phyloP scores from a whole-genome alignment of 2,888 invertebrate genomes.

The Dynastes tityus region DNA sequence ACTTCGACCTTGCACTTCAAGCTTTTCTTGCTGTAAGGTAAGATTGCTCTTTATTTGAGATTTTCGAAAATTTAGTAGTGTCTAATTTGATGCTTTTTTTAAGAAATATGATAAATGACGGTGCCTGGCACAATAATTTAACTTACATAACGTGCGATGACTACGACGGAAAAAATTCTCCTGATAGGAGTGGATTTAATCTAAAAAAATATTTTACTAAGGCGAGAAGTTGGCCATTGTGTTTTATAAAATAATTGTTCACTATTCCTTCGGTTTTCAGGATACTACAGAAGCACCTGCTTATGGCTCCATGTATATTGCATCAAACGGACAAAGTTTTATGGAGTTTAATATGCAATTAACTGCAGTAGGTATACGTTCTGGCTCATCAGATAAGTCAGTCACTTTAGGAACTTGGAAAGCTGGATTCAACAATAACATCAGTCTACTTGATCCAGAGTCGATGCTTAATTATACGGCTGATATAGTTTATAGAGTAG shows the following conservation, averaged over 20 bases:
- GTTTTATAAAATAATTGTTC: not conserved
- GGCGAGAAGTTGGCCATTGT: conserved; percentile 67
- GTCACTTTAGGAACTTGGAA: conserved; percentile 84
- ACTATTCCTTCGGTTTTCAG: conserved; percentile 47
- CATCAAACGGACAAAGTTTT: conserved; percentile 81
- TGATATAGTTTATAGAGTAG: conserved; percentile 88
- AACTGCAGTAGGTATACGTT: conserved; percentile 80
- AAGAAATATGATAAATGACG: conserved; percentile 81
- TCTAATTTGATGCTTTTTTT: not conserved
- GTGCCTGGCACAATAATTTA: conserved; percentile 83
- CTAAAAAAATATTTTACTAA: conserved; percentile 80
- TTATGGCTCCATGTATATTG: conserved; percentile 79
- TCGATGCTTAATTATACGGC: conserved; percentile 84
- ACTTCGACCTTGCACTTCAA: conserved; percentile 87
- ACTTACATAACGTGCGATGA: conserved; percentile 85
- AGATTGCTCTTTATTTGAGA: conserved; percentile 60
- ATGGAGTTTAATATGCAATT: conserved; percentile 85
- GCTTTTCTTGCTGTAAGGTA: conserved; percentile 84
- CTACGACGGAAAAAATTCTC: conserved; percentile 84
- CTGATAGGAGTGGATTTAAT: conserved; percentile 79
- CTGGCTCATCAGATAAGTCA: conserved; percentile 82
- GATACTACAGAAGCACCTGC: conserved; percentile 77
- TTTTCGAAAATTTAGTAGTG: not conserved
- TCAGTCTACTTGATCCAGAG: conserved; percentile 78
- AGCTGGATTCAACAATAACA: conserved; percentile 80